Conservation (phyloP, 2,888 invertebrate species). For the Drosophila anceps region DNA sequence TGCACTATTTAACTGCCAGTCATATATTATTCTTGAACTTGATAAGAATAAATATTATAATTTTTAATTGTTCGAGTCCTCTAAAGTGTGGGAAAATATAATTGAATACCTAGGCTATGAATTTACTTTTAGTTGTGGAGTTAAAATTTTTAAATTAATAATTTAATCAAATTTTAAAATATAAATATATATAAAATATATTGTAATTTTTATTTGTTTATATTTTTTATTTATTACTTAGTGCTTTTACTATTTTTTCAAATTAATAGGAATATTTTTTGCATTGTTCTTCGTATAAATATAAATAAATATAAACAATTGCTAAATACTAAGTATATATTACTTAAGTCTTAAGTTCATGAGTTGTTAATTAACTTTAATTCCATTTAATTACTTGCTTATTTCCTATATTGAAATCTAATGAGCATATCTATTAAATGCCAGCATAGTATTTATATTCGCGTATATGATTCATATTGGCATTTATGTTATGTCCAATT, state of each 20-base stretch:
- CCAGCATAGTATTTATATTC: neutral
- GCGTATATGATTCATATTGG: conserved; percentile 1
- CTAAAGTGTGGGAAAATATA: conserved; percentile 3
- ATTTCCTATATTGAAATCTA: neutral
- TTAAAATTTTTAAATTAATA: neutral
- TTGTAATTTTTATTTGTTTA: neutral
- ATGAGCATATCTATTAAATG: neutral
- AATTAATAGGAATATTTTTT: neutral
- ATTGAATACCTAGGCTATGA: neutral
- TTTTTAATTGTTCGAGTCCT: neutral
- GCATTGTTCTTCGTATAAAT: neutral
- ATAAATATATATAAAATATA: neutral
- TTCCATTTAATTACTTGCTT: neutral
- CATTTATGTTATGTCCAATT: neutral
- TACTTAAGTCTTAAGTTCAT: neutral
- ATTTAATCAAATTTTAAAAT: neutral
- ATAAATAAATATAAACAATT: neutral
- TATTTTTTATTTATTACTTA: too few species aligned
- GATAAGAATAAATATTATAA: neutral
- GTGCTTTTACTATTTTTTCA: neutral
- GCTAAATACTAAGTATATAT: neutral
- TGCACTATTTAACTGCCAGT: neutral
- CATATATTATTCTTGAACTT: conserved; percentile 4
- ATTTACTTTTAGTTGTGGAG: neutral
- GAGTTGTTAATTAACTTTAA: neutral